Evolutionary conservation across 2,113 vertebrate species (phyloP).

Genomic region (Gavialis gangeticus): DNA sequence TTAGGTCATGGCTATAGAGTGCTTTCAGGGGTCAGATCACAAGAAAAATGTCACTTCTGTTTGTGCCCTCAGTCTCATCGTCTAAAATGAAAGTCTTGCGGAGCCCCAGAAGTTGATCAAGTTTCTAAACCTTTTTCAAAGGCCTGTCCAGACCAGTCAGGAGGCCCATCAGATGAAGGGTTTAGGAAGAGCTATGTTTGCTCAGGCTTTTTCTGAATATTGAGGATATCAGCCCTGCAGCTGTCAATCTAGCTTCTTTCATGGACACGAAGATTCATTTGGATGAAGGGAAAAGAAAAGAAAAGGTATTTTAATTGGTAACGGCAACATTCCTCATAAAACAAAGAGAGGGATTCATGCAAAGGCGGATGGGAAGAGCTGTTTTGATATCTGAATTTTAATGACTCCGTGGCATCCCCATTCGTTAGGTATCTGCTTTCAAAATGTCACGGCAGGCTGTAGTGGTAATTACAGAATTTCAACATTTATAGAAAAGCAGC

Average conservation of each 20-base stretch:
- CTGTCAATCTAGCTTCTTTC: slow-evolving; percentile 26
- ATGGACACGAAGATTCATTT: slow-evolving; percentile 35
- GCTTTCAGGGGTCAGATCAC: no score
- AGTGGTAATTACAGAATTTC: slow-evolving; percentile 79
- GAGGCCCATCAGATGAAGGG: slow-evolving; percentile 1
- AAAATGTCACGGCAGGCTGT: slow-evolving; percentile 75
- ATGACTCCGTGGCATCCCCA: slow-evolving; percentile 75
- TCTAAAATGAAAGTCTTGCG: neutral
- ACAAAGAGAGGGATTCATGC: slow-evolving; percentile 62
- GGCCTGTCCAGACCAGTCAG: neutral
- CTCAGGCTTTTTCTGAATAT: neutral
- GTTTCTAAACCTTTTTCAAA: neutral
- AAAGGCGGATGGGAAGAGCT: slow-evolving; percentile 55
- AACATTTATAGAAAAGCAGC: slow-evolving; percentile 75
- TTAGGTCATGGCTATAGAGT: no score
- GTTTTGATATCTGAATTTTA: slow-evolving; percentile 76
- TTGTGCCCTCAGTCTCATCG: neutral
- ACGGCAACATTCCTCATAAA: slow-evolving; percentile 64
- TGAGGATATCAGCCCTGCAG: neutral
- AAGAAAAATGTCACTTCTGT: no score
- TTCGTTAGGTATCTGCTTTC: slow-evolving; percentile 77
- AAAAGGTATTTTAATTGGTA: slow-evolving; percentile 67
- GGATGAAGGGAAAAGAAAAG: neutral
- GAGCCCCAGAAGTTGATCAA: neutral
- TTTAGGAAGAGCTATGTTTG: neutral